Evolutionary conservation across 2,113 vertebrate genomes (phyloP), one percentile per base, ranked within the genome.

Genomic region (Cervus canadensis): DNA sequence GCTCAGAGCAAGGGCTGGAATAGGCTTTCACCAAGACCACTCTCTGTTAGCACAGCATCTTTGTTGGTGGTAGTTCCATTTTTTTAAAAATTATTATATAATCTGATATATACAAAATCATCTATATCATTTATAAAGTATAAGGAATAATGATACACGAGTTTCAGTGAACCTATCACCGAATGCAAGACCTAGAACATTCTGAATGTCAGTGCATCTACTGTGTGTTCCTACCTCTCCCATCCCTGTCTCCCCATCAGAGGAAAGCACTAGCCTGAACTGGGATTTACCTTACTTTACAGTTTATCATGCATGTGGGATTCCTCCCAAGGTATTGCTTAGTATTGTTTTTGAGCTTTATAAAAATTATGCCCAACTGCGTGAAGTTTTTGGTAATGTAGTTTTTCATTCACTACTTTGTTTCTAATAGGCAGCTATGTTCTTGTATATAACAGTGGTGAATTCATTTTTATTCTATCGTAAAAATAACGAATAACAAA

Each of bases 71-170:
- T 54, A 30, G 54, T 94, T 96, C 62, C 7, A 60, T 76, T 86
- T 93, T 81, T 43, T 1, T 10, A 36, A 48, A 67, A 67, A 97
- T 50, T n/a, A 45, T 64, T 89, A 52, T 54, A 84, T 89, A 79
- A n/a, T 25, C 17, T 82, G 43, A 81, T 9, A 94, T 45, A 87
- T n/a, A 45, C 11, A 83, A 92, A 81, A 86, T 0, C 96, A 91
- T 48, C n/a, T 59, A 21, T n/a, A 92, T 78, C 3, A 40, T 82
- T 88, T n/a, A 50, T 71, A 76, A 91, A 16, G 78, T 56, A 67
- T 79, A 90, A 88, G 83, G 52, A 74, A 43, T 83, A 87, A 89
- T n/a, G 91, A 87, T 48, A 94, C 95, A 92, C 96, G 45, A 89
- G 23, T 10, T n/a, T 94, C 56, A 15, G 79, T 26, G 23, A 93